Conservation (phyloP, 2,888 invertebrate species). For the Nephrotoma guestfalica region DNA sequence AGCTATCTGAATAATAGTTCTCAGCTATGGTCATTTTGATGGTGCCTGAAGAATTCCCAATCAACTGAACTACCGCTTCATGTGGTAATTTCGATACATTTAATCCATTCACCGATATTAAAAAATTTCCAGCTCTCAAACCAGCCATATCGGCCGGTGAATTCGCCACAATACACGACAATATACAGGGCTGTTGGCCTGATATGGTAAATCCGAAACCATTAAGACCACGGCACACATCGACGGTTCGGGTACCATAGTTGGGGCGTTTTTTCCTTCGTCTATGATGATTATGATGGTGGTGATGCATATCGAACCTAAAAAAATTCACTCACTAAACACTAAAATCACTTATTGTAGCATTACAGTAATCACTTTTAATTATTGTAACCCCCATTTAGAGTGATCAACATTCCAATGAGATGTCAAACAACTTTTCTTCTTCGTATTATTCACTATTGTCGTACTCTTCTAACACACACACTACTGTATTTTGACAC, state of each 20-base stretch:
- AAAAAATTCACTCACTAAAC: not conserved
- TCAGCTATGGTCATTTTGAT: conserved; percentile 77
- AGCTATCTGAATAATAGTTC: conserved; percentile 72
- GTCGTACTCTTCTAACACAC: not conserved
- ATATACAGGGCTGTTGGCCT: conserved; percentile 88
- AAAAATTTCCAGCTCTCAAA: conserved; percentile 78
- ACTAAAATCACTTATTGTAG: not conserved
- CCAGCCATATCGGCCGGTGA: conserved; percentile 87
- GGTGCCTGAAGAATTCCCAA: conserved; percentile 72
- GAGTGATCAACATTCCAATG: conserved; percentile 4
- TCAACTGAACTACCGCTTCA: conserved; percentile 82
- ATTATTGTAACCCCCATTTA: not conserved
- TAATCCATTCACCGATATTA: conserved; percentile 81
- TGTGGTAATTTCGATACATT: conserved; percentile 86
- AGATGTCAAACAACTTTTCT: conserved; percentile 4
- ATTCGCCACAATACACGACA: conserved; percentile 81
- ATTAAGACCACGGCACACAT: conserved; percentile 69
- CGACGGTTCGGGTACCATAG: conserved; percentile 46
- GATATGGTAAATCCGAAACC: conserved; percentile 98
- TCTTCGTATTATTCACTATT: not conserved
- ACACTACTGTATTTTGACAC: not conserved
- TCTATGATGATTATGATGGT: conserved; percentile 34
- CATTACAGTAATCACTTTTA: conserved; percentile 1
- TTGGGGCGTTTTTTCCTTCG: conserved; percentile 48
- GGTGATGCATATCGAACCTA: conserved; percentile 16